Percentiles rank a stretch among this genome's conserved stretches.
These are phyloP conservation scores for Diplosoma virens DNA, from an alignment of 23 tunicate genomes.

Conservation along the genomic window DNA sequence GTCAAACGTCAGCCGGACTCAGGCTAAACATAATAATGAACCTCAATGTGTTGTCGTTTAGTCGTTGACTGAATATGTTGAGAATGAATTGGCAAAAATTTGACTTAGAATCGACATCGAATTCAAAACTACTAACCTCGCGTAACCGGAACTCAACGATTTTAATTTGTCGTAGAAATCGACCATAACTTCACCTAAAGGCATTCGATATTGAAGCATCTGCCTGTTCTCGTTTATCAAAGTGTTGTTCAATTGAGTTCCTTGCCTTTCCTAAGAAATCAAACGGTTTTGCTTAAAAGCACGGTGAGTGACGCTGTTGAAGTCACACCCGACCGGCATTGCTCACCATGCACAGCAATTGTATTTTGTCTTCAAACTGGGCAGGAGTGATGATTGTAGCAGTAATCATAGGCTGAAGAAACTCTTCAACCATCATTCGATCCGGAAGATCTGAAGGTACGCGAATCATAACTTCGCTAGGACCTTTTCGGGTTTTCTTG, in stretches of 20 bases:
- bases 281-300: background rate
- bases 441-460: slow-evolving; percentile 67
- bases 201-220: slow-evolving; percentile 41
- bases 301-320: background rate
- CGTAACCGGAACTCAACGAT: slow-evolving; percentile 71
- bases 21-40: no score
- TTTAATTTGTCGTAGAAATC: slow-evolving; percentile 78
- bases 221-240: slow-evolving; percentile 37
- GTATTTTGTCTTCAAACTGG: slow-evolving; percentile 19
- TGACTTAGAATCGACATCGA: background rate
- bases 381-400: slow-evolving; percentile 71
- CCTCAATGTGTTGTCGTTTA: no score
- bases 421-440: slow-evolving; percentile 2
- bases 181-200: slow-evolving; percentile 59
- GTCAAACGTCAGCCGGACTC: no score
- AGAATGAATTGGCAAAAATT: no score
- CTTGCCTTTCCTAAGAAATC: slow-evolving; percentile 36
- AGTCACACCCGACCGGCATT: background rate
- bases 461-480: slow-evolving; percentile 38
- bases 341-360: slow-evolving; percentile 41
- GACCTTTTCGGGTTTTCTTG: slow-evolving; percentile 20
- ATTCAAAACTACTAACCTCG: slow-evolving; percentile 65
- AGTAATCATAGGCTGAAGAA: slow-evolving; percentile 62
- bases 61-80: no score
- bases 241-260: slow-evolving; percentile 19